Percentiles rank a stretch among this genome's conserved stretches.
These are phyloP conservation scores for Channa striata DNA, from an alignment of 2,797 vertebrate species.

Conservation along the genomic window DNA sequence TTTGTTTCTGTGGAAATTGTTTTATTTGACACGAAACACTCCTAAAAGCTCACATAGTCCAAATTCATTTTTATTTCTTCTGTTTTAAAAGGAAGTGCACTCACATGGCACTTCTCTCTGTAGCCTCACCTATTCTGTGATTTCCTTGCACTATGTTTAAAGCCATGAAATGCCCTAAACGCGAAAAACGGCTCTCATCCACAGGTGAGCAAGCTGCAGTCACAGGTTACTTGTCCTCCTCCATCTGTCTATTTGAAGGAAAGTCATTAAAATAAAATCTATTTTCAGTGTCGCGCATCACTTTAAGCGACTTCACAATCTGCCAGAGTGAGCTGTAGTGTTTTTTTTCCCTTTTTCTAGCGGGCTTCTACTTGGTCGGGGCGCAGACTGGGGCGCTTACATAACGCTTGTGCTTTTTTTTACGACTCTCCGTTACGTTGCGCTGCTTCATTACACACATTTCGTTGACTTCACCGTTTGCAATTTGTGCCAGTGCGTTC, in stretches of 20 bases:
- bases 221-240: neutral
- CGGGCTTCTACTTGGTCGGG: slow-evolving; percentile 33
- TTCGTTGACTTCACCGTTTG: slow-evolving; percentile 59
- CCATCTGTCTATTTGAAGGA: neutral
- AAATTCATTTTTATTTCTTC: neutral
- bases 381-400: slow-evolving; percentile 49
- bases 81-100: neutral
- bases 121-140: neutral
- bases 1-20: too few species aligned
- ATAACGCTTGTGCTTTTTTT: slow-evolving; percentile 42
- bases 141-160: neutral
- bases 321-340: slow-evolving; percentile 24
- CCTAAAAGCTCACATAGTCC: neutral
- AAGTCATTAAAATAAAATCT: neutral
- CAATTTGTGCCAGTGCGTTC: slow-evolving; percentile 4
- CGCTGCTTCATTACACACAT: slow-evolving; percentile 37
- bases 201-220: neutral
- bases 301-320: neutral
- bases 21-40: neutral
- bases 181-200: neutral
- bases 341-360: neutral
- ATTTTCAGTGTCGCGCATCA: slow-evolving; percentile 12
- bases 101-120: neutral
- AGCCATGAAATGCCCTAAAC: neutral
- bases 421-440: slow-evolving; percentile 37